phyloP scores from a whole-genome alignment of 2,888 invertebrate species.

The Cryptocheilus praepositus region DNA sequence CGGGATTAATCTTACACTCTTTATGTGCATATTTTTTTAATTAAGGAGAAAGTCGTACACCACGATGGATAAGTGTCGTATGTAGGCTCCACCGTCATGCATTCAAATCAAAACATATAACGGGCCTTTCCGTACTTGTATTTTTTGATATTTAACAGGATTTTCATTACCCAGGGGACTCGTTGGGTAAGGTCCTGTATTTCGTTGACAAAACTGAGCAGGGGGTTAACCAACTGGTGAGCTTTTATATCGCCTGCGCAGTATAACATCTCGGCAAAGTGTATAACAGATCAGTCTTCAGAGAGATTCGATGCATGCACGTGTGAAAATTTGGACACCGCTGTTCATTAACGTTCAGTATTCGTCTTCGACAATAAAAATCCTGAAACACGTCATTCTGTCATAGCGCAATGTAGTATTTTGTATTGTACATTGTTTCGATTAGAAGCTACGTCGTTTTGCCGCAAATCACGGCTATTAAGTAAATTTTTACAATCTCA shows the following conservation, averaged over 20 bases:
- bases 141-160: slow-evolving; percentile 70
- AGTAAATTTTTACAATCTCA: no score
- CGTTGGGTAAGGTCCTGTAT: slow-evolving; percentile 73
- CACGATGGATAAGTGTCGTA: slow-evolving; percentile 32
- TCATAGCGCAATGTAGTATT: slow-evolving; percentile 14
- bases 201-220: slow-evolving; percentile 70
- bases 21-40: slow-evolving; percentile 41
- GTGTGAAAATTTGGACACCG: slow-evolving; percentile 23
- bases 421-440: slow-evolving; percentile 24
- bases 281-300: slow-evolving; percentile 33
- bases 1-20: slow-evolving; percentile 37
- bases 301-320: slow-evolving; percentile 44
- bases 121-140: slow-evolving; percentile 45
- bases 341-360: background rate
- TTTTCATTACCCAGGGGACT: slow-evolving; percentile 70
- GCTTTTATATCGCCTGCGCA: slow-evolving; percentile 68
- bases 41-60: slow-evolving; percentile 30
- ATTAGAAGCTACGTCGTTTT: slow-evolving; percentile 30
- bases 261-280: slow-evolving; percentile 51
- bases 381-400: slow-evolving; percentile 17
- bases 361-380: background rate
- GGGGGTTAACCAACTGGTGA: slow-evolving; percentile 69
- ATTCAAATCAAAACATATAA: slow-evolving; percentile 32
- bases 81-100: slow-evolving; percentile 36
- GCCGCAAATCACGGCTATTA: slow-evolving; percentile 1